These are phyloP conservation scores for Zapus hudsonius DNA, from an alignment of 2,113 vertebrate species.

Conservation along the genomic window DNA sequence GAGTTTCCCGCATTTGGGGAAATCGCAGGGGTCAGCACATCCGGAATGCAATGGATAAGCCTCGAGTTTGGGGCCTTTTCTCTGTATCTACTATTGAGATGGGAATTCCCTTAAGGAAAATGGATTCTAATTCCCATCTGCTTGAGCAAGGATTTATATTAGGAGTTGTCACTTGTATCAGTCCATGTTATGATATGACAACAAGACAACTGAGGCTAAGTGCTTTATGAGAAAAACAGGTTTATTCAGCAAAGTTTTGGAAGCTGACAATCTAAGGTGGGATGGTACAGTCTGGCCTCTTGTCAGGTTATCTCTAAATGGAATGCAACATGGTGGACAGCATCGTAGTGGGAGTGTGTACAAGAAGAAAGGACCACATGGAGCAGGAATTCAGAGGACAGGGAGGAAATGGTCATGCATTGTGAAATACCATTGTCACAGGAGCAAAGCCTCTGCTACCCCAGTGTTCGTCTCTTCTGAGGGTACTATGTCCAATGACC, in stretches of 20 bases:
- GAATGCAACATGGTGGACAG: no score
- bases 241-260: not conserved
- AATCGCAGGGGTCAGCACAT: no score
- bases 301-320: not conserved
- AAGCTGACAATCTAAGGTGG: not conserved
- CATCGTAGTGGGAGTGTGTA: not conserved
- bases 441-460: not conserved
- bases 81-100: not conserved
- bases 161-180: not conserved
- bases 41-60: no score
- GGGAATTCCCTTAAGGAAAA: not conserved
- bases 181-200: not conserved
- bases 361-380: not conserved
- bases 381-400: not conserved
- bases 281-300: not conserved
- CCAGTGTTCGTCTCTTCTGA: not conserved
- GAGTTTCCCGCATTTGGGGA: no score
- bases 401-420: fast-evolving
- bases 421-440: not conserved
- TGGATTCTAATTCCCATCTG: not conserved
- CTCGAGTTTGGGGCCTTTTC: not conserved
- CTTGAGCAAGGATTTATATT: not conserved
- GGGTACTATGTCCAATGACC: no score
- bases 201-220: not conserved
- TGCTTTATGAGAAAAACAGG: not conserved